Base-by-base conservation (phyloP, 2,888 invertebrate species). In the Sceliomorpha sp. region DNA sequence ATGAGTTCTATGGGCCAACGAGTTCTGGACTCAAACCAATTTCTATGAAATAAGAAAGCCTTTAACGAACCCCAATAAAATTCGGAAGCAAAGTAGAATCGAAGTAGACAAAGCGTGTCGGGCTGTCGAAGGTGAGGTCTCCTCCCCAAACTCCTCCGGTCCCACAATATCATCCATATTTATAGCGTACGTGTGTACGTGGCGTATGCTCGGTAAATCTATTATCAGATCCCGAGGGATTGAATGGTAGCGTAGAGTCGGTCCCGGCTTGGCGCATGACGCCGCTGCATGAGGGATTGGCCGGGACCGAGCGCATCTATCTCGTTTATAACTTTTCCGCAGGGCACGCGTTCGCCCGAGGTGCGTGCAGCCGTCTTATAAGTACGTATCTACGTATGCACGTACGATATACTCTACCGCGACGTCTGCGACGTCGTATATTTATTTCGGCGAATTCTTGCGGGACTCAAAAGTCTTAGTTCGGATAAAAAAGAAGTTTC, bases 181-280 rank as follows among this genome's bases (percentile, higher is more conserved):
- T 84, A 83, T 84, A 83, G 78, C 74, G 77, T 53, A 47, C 15
- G 31, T 15, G 51, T 48, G 59, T 37, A 78, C 78, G 81, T 80
- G 81, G 80, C 82, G 81, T 80, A 83, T 83, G 82, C 80, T 84
- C 83, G 84, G 87, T 88, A 88, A 88, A 88, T 88, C 87, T 85
- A 87, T 88, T 88, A 88, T 82, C 81, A 80, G 74, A 64, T 83
- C 85, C 85, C 87, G 68, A 70, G 84, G 80, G 86, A 71, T n/a
- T n/a, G n/a, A n/a, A n/a, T n/a, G n/a, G n/a, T 50, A 50, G 42
- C 37, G 9, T 50, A 44, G 14, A 17, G 53, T 47, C 36, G 62
- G 26, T 53, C n/a, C n/a, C n/a, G n/a, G n/a, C n/a, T n/a, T n/a
- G n/a, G n/a, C n/a, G 70, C 56, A 44, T 34, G 27, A 17, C 51